Conservation (phyloP, 2,113 vertebrate species). For the Serilophus lunatus region DNA sequence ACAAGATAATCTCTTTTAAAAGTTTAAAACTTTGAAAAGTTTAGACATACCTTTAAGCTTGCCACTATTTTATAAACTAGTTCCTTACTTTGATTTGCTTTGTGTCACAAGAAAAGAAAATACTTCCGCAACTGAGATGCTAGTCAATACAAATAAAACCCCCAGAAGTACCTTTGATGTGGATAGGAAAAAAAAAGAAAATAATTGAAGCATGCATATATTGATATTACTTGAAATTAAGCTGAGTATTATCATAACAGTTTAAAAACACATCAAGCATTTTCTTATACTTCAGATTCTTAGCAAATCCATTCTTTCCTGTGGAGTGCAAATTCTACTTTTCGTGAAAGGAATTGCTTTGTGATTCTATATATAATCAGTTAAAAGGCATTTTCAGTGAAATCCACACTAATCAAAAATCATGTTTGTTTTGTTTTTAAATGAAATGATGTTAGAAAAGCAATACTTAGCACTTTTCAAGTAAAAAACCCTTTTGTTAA, state of each 20-base stretch:
- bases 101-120: not conserved
- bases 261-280: not conserved
- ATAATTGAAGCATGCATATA: not conserved
- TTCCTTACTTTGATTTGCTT: not conserved
- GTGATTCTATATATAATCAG: not conserved
- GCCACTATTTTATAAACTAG: not conserved
- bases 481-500: not conserved
- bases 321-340: not conserved
- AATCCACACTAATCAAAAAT: not conserved
- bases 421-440: not conserved
- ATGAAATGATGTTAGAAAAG: not conserved
- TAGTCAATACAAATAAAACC: not conserved
- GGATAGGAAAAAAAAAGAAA: not conserved
- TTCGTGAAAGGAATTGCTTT: not conserved
- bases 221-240: not conserved
- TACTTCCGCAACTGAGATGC: not conserved
- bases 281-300: not conserved
- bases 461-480: slow-evolving; percentile 14
- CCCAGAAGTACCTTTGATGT: not conserved
- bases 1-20: not conserved
- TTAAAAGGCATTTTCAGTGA: not conserved
- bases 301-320: not conserved
- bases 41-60: not conserved
- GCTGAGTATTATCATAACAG: not conserved
- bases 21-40: not conserved